Evolutionary conservation across 1,140 invertebrate species (phyloP), one percentile per base, ranked within the genome.

Genomic region (Micrasema longulum): DNA sequence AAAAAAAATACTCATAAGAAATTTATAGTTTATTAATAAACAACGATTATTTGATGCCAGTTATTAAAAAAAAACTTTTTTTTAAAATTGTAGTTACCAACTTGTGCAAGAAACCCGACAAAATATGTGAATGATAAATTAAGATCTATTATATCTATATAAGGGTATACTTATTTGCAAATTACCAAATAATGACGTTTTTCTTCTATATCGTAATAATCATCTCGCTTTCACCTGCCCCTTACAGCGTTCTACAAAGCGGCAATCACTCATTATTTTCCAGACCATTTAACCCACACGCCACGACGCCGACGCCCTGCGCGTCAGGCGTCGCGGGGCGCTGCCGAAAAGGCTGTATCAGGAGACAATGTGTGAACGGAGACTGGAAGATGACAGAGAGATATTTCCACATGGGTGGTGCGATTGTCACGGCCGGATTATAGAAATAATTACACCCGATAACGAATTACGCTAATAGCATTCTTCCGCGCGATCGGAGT

Each of bases 201-300:
- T n/a, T n/a, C n/a, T n/a, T n/a, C n/a, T n/a, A n/a, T n/a, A n/a
- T n/a, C n/a, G n/a, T n/a, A n/a, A 31, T 31, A 2, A 31, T 4
- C 26, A 31, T 31, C 26, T 31, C n/a, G n/a, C 45, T 65, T 31
- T 45, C 63, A 55, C 65, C 65, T 55, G 65, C 36, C 11, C 4
- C 45, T 53, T 11, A 26, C 66, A 20, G 16, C 71, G 26, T 16
- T 41, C 23, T 64, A 45, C 66, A 62, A 45, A 53, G 43, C 23
- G 57, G 70, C 70, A 75, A 75, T 75, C 74, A 70, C 70, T 75
- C 74, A 75, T 75, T 75, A 75, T 75, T 75, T 75, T 75, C 69
- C 74, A 41, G 57, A 66, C 72, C 74, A 75, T 75, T 75, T 72
- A 70, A 43, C 73, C 55, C 26, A n/a, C 23, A n/a, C 50, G 55